Evolutionary conservation across 1,140 invertebrate genomes (phyloP), one percentile per base, ranked within the genome.

Genomic region (Papilio aristodemus): DNA sequence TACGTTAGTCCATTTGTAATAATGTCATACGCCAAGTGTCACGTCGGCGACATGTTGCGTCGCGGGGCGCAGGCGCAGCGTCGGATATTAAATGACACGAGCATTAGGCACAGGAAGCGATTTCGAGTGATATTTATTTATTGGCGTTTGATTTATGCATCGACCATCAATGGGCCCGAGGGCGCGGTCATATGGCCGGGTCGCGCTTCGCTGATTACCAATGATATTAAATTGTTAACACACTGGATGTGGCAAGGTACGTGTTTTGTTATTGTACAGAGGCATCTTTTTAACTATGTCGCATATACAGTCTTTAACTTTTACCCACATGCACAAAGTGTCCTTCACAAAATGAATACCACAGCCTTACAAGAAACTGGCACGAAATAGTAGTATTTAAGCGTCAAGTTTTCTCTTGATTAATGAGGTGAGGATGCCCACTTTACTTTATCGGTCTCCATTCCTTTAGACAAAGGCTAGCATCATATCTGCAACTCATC

Each of bases 81-180:
- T 72, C 69, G 70, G 63, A 64, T 76, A 71, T 69, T 75, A 80
- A 75, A 80, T 80, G 78, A 78, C 75, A 69, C 68, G 70, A 69
- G 72, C 78, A 78, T 82, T 77, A 79, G 78, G 74, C 68, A 74
- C 86, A 81, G 84, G 84, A 85, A 86, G 74, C 81, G 78, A 78
- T 73, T 78, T 75, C 75, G 74, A 80, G 72, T 75, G 78, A 86
- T 86, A 86, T 86, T 86, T 83, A 87, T 87, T 84, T 88, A 88
- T 86, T 88, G 77, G 79, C 76, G 74, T 76, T 84, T 86, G 86
- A 88, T 86, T 88, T 88, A 86, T 87, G 83, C 81, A 81, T 84
- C 85, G 79, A 46, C 81, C 73, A 79, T 80, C 84, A 81, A 85
- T 85, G 75, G 75, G 66, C 69, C 70, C 79, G 75, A 81, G 84